Evolutionary conservation across 2,888 invertebrate species (phyloP), one percentile per base, ranked within the genome.

Genomic region (Troides helena): DNA sequence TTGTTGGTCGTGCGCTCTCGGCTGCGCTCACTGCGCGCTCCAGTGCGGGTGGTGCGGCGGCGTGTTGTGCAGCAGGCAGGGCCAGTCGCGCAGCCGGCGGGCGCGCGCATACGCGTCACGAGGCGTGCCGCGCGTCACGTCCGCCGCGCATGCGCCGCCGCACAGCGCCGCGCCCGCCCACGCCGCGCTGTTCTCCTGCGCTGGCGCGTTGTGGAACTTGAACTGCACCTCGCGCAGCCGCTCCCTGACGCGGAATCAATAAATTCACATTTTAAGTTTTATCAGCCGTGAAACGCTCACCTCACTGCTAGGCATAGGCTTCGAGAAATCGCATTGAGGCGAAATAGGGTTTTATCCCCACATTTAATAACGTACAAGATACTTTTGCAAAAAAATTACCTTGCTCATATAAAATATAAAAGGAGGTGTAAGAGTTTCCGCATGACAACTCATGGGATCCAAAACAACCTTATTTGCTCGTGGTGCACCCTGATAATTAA

Each of bases 51-150:
- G 89, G 50, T 77, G 66, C 25, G 83, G 84, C 78, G 89, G 86
- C 74, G 87, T 84, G 83, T 95, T 95, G 82, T 95, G 94, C 65
- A 94, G 91, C 76, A 95, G 89, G 79, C 94, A 94, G 59, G 95
- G 94, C 98, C 98, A 98, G 90, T 98, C 98, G 3, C 96, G 96
- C 67, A 98, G 94, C 70, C 95, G 90, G 96, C 96, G 78, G 80
- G 74, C 77, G 82, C 77, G 81, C 71, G 95, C 88, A 90, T 96
- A 98, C 66, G 90, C 91, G 78, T 98, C 98, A 95, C 53, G 94
- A 94, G 66, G 94, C 98, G n/a, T 21, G 23, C 62, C 62, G 25
- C 75, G 95, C 96, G 1, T 88, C 92, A 73, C 92, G 93, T 78
- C 88, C 94, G 77, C 81, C 83, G 62, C 83, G 89, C 1, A 83